Evolutionary conservation across 2,797 vertebrate genomes (phyloP).

Genomic region (Pipistrellus pipistrellus): DNA sequence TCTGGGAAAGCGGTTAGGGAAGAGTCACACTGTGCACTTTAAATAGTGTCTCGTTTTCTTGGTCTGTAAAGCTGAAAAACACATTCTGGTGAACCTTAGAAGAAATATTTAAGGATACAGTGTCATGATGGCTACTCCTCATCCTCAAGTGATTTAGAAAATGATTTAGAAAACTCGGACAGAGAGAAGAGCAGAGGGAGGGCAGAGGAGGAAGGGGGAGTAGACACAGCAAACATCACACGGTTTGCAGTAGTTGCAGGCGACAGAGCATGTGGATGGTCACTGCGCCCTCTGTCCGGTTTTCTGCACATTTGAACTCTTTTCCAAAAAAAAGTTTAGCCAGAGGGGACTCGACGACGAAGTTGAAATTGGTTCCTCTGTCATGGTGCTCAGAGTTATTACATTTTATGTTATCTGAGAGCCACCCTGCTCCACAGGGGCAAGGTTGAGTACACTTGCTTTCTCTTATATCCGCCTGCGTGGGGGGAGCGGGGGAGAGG

Average conservation of each 20-base stretch:
- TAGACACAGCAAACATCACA: background rate
- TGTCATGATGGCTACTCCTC: background rate
- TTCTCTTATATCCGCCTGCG: background rate
- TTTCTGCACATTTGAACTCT: background rate
- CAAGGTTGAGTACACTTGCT: background rate
- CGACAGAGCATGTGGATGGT: background rate
- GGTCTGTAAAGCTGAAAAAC: background rate
- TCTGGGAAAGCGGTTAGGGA: background rate
- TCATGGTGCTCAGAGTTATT: background rate
- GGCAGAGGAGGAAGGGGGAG: background rate
- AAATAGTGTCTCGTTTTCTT: background rate
- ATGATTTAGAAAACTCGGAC: background rate
- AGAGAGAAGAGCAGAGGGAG: background rate
- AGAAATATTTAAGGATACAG: background rate
- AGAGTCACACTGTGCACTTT: background rate
- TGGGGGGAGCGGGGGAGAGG: background rate
- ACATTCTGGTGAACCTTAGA: background rate
- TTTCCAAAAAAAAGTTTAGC: background rate
- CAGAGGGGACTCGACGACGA: background rate
- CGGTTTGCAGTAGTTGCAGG: background rate
- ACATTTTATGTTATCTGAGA: background rate
- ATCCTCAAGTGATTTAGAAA: background rate
- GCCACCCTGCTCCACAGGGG: background rate
- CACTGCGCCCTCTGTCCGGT: background rate
- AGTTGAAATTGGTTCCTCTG: background rate